These are phyloP conservation scores for Philonicus albiceps DNA, from an alignment of 2,888 invertebrate species.

Conservation along the genomic window DNA sequence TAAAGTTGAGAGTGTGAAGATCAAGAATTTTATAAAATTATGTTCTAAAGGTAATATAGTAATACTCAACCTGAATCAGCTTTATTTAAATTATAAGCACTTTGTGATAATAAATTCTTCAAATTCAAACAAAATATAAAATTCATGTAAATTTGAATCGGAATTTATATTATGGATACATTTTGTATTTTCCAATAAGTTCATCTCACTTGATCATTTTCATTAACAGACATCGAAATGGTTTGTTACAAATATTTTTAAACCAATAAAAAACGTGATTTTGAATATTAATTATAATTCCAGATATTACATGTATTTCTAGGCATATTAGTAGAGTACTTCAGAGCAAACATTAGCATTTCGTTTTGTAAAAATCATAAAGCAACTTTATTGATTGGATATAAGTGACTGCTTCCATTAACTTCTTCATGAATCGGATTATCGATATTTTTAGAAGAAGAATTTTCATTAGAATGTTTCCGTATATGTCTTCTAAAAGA, in stretches of 20 bases:
- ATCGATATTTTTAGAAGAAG: neutral
- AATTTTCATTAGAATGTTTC: neutral
- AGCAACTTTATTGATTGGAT: neutral
- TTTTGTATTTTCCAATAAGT: neutral
- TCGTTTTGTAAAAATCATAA: neutral
- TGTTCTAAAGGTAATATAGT: conserved; percentile 27
- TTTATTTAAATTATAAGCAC: neutral
- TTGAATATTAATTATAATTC: conserved; percentile 18
- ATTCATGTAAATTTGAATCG: conserved; percentile 10
- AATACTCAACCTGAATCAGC: neutral
- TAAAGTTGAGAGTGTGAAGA: conserved; percentile 12
- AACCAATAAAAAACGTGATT: neutral
- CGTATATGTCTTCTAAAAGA: too few relatives aligned
- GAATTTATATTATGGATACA: conserved; percentile 5
- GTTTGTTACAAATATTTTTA: neutral
- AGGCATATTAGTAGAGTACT: neutral
- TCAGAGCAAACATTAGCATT: neutral
- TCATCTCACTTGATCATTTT: neutral
- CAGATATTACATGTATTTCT: neutral
- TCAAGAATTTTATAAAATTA: conserved; percentile 30
- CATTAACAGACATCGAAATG: neutral
- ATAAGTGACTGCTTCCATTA: neutral
- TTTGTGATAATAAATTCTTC: conserved; percentile 38
- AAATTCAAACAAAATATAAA: conserved; percentile 25
- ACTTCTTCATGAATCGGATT: neutral